Base-by-base conservation (phyloP, 1,140 invertebrate genomes). In the Drepana arcuata region DNA sequence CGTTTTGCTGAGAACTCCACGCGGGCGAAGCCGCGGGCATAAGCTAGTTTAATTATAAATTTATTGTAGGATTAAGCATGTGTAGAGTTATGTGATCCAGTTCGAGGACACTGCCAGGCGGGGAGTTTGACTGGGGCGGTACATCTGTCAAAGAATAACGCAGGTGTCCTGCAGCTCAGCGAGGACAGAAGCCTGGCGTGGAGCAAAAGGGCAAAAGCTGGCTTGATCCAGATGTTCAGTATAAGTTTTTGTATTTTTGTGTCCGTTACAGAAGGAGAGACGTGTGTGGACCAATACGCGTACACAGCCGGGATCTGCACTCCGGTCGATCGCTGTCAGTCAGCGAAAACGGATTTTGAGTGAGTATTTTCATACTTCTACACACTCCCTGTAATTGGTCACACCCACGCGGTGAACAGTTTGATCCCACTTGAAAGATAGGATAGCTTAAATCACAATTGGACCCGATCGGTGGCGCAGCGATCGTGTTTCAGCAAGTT, bases 91-190 rank as follows among this genome's bases (percentile, higher is more conserved):
- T n/a, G 67, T 70, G 66, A 73, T 86, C 86, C 85, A 84, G 79
- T 86, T 83, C 84, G 85, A 89, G 83, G 87, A 89, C 88, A 88
- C 79, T 85, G 86, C 84, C 88, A 90, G 89, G 86, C 81, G 85
- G 88, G 89, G 88, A 92, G 90, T 92, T 92, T 91, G 89, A 88
- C 91, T 92, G 90, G 90, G 89, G 90, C 89, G 88, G 90, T 89
- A 93, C 89, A 92, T 86, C 86, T 87, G 81, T 87, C 79, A 87
- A 93, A 93, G 71, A 86, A 88, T 93, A 92, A 93, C 90, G 90
- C 89, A 92, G 91, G 89, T 92, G 90, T 92, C 90, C 90, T 87
- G 92, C 83, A 89, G 90, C 90, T 92, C 90, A 91, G 87, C 83
- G 88, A 88, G 89, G 84, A 90, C 89, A 86, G 90, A 92, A 92